Evolutionary conservation across 2,797 vertebrate species (phyloP), one percentile per base, ranked within the genome.

Genomic region (Lithobates pipiens): DNA sequence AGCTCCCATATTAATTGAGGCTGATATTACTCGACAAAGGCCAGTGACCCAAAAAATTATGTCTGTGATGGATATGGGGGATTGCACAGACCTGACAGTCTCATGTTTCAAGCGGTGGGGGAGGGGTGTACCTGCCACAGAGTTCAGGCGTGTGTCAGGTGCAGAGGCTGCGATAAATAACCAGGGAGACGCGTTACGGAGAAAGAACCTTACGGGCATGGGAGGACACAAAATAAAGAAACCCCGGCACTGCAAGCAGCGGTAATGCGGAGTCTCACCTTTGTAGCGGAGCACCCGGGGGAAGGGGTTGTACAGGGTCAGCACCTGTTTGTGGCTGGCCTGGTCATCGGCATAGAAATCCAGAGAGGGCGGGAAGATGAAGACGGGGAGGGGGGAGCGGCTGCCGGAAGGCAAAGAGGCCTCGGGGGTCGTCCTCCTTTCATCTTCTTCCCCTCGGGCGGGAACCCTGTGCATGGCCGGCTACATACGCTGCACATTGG

Each of bases 231-330:
- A 39, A 39, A 39, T 9, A 39, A 10, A 21, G 0, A n/a, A 2
- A 4, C 57, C 5, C 27, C 7, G 0, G n/a, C 1, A 9, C 29
- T 3, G 27, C 16, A 16, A n/a, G 68, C 10, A 16, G 68, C n/a
- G 5, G 68, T n/a, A 27, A 11, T 44, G 23, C 23, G 23, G 10
- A 7, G 44, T 18, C 80, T 90, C 78, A 90, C 92, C 91, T 92
- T 91, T 93, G 89, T 93, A 95, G 77, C 81, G 88, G 73, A 95
- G 90, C 29, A 82, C 91, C 65, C 91, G 92, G 88, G 84, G 89
- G 83, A 93, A 93, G 5, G 93, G 93, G 90, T 95, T 95, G 90
- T 95, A 95, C 42, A 95, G 91, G 0, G 94, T 95, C 29, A 95
- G 90, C 74, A 94, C 90, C 87, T 92, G 92, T 80, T 92, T 89